phyloP scores from a whole-genome alignment of 2,888 invertebrate species.

The Pammene fasciana region DNA sequence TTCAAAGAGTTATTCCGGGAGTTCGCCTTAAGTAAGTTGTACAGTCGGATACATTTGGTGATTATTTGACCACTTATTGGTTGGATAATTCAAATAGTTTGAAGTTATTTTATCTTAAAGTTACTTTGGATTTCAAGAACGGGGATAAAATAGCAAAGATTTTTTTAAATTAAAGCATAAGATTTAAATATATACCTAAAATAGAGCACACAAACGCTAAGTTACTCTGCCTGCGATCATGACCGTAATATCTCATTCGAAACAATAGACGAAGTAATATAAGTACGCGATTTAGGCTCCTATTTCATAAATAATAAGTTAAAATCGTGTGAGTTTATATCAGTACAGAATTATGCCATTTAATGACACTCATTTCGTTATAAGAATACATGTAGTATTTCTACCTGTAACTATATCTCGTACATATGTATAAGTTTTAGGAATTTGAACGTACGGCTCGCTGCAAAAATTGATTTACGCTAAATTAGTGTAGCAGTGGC shows the following conservation, averaged over 20 bases:
- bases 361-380: too few species aligned
- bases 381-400: too few species aligned
- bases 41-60: slow-evolving; percentile 3
- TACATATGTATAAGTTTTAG: too few species aligned
- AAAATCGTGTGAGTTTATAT: too few species aligned
- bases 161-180: too few species aligned
- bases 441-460: neutral
- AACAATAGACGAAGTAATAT: neutral
- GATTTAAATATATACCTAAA: too few species aligned
- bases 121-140: neutral
- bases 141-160: neutral
- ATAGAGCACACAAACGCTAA: too few species aligned
- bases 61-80: slow-evolving; percentile 3
- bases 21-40: slow-evolving; percentile 13
- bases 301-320: neutral
- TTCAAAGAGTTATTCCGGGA: slow-evolving; percentile 30
- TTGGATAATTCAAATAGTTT: neutral
- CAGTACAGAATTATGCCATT: too few species aligned
- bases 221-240: too few species aligned
- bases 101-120: neutral
- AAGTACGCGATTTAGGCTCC: too few species aligned
- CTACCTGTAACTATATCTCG: too few species aligned
- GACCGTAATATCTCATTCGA: too few species aligned
- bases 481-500: slow-evolving; percentile 16
- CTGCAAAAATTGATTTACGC: slow-evolving; percentile 7